Percentiles rank a stretch among this genome's conserved stretches.
Evolutionary conservation across 2,113 vertebrate genomes (phyloP).

Genomic region (Limanda limanda): DNA sequence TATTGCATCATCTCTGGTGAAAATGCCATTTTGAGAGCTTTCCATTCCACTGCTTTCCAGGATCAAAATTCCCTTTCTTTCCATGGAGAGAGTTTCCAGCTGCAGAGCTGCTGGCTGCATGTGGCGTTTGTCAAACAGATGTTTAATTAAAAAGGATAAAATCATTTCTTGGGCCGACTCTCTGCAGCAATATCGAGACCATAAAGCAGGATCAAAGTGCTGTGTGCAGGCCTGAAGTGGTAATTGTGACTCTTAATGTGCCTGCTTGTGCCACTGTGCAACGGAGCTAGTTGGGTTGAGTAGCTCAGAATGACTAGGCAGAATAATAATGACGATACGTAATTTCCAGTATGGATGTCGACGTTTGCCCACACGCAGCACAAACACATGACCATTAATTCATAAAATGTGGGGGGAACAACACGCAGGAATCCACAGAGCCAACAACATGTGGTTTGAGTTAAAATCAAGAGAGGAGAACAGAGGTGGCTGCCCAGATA

Average conservation of each 20-base stretch:
- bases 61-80: constrained; percentile 60
- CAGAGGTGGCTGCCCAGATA: constrained; percentile 32
- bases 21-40: constrained; percentile 63
- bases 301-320: neutral
- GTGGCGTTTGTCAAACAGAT: constrained; percentile 66
- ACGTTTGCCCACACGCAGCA: constrained; percentile 30
- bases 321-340: too few species aligned
- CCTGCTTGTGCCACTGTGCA: neutral
- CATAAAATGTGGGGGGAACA: constrained; percentile 12
- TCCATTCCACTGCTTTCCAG: constrained; percentile 67
- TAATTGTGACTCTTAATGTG: constrained; percentile 31
- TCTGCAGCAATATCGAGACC: constrained; percentile 25
- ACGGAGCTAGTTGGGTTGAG: constrained; percentile 10
- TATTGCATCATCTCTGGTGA: constrained; percentile 55
- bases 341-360: too few species aligned
- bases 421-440: constrained; percentile 23
- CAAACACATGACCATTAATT: constrained; percentile 8
- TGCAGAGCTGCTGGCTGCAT: constrained; percentile 37
- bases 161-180: constrained; percentile 26
- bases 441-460: constrained; percentile 64
- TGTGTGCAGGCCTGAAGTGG: too few species aligned
- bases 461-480: constrained; percentile 46
- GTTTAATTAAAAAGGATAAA: constrained; percentile 46
- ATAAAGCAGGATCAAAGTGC: too few species aligned
- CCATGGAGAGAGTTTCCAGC: constrained; percentile 70